These are phyloP conservation scores for Pristionchus arcanus DNA, from an alignment of 2,888 invertebrate genomes.

Conservation along the genomic window DNA sequence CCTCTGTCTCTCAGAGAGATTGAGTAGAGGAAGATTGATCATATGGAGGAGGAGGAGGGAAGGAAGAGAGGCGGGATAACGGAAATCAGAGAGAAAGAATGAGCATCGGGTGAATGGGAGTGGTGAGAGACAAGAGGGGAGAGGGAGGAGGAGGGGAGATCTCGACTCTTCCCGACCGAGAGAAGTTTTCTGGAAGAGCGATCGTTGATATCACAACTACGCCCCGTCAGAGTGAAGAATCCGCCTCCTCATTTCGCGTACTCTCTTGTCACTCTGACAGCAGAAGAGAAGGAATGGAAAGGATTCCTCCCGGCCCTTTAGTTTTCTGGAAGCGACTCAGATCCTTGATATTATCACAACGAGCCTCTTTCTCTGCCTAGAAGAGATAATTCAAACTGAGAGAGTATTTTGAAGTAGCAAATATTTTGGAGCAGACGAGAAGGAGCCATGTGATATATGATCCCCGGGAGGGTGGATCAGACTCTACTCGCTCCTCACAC, in stretches of 20 bases:
- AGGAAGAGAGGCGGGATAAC: not conserved
- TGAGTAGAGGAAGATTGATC: slow-evolving; percentile 43
- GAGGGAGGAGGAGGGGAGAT: too few species aligned
- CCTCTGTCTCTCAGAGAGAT: not conserved
- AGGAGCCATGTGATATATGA: not conserved
- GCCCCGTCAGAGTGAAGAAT: not conserved
- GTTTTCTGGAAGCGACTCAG: too few species aligned
- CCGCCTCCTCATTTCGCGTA: not conserved
- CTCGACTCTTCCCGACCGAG: not conserved
- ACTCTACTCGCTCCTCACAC: not conserved
- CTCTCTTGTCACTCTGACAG: too few species aligned
- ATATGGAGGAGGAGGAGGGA: slow-evolving; percentile 23
- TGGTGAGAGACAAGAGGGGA: not conserved
- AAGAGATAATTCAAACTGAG: not conserved
- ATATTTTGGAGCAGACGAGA: slow-evolving; percentile 4
- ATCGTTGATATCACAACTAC: not conserved
- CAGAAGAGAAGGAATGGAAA: too few species aligned
- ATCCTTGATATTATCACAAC: too few species aligned
- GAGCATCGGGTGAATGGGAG: not conserved
- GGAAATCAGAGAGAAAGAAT: slow-evolving; percentile 4
- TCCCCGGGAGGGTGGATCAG: not conserved
- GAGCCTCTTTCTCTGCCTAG: not conserved
- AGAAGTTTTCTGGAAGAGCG: not conserved
- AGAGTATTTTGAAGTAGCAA: not conserved
- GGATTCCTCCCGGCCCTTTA: too few species aligned